Percentiles rank a stretch among this genome's conserved stretches.
Conservation (phyloP, 2,113 vertebrate species). For the Cheirogaleus medius region DNA sequence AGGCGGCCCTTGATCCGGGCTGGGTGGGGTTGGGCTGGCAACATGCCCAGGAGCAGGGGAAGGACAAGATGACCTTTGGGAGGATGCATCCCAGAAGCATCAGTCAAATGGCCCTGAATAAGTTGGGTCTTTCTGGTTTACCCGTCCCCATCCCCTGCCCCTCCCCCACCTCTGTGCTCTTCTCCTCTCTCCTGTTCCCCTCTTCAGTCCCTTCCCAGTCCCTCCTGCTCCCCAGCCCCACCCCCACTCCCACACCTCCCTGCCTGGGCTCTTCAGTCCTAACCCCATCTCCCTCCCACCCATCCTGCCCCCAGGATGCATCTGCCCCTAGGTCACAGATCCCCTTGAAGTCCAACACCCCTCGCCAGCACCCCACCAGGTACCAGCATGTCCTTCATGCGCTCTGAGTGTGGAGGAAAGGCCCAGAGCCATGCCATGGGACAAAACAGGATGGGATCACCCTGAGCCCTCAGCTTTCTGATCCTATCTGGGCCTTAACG, state of each 20-base stretch:
- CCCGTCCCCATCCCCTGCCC: not conserved
- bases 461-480: not conserved
- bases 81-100: not conserved
- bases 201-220: not conserved
- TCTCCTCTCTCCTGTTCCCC: not conserved
- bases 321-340: not conserved
- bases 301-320: too few relatives aligned
- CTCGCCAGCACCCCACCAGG: not conserved
- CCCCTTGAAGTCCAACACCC: not conserved
- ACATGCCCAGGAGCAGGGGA: constrained; percentile 16
- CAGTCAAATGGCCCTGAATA: not conserved
- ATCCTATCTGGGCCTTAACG: not conserved
- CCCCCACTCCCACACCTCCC: not conserved
- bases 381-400: not conserved
- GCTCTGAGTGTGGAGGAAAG: not conserved
- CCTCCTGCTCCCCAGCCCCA: rapidly evolving
- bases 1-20: constrained; percentile 15
- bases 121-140: not conserved
- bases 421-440: not conserved
- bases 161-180: too few relatives aligned
- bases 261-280: not conserved
- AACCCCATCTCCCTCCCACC: not conserved
- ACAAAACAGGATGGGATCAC: not conserved
- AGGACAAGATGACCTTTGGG: constrained; percentile 24
- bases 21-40: not conserved